Evolutionary conservation across 2,888 invertebrate genomes (phyloP).

Genomic region (Chaitophorus viminalis): DNA sequence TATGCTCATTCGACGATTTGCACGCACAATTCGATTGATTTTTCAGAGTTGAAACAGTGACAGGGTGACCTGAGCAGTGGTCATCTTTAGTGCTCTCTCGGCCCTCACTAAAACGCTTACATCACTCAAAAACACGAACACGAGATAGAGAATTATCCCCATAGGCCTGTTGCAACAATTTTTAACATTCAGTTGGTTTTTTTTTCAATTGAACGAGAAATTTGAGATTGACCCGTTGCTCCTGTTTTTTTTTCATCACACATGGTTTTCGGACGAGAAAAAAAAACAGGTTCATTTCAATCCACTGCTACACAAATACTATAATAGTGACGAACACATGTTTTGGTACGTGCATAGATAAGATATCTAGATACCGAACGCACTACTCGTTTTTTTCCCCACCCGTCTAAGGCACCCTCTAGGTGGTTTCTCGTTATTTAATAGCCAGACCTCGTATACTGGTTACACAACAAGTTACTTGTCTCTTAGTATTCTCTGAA

Average conservation of each 20-base stretch:
- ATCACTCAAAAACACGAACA: constrained; percentile 54
- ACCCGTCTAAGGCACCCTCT: background rate
- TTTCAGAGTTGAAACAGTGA: too few species aligned
- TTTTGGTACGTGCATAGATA: constrained; percentile 23
- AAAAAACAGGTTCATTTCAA: constrained; percentile 33
- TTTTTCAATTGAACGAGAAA: constrained; percentile 17
- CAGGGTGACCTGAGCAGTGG: too few species aligned
- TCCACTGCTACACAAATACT: constrained; percentile 16
- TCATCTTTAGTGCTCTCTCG: constrained; percentile 10
- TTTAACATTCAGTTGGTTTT: too few species aligned
- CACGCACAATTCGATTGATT: too few species aligned
- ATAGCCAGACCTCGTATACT: constrained; percentile 11
- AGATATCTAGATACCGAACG: background rate
- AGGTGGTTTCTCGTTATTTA: background rate
- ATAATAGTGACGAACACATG: constrained; percentile 20
- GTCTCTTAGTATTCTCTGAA: too few species aligned
- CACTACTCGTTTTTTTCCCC: background rate
- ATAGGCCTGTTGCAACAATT: constrained; percentile 61
- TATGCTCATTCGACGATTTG: too few species aligned
- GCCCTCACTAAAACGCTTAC: constrained; percentile 52
- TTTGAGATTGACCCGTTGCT: background rate
- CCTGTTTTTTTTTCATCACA: constrained; percentile 21
- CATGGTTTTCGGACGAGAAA: constrained; percentile 27
- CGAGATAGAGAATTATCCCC: constrained; percentile 61
- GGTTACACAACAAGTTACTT: too few species aligned